Conservation (phyloP, 2,888 invertebrate species). For the Podotricha telesiphe region DNA sequence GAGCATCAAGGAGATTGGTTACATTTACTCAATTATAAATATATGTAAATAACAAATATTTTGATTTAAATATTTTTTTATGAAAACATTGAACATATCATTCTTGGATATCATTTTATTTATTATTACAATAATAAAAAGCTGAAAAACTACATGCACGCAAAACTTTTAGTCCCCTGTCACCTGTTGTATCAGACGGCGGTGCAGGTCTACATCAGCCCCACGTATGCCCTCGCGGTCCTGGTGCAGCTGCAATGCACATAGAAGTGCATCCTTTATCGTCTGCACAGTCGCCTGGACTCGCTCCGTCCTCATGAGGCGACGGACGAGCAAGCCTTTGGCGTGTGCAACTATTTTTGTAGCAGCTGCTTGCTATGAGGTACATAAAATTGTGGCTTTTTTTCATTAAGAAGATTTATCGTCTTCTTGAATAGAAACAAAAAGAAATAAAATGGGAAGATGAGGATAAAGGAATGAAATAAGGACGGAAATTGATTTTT, state of each 20-base stretch:
- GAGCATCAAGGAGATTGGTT: no score
- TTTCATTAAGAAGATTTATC: background rate
- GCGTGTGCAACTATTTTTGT: conserved; percentile 86
- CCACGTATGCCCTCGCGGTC: conserved; percentile 84
- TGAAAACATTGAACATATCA: no score
- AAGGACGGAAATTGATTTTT: background rate
- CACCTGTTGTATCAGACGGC: conserved; percentile 89
- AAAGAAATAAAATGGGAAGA: background rate
- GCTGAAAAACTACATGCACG: background rate
- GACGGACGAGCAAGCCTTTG: conserved; percentile 91
- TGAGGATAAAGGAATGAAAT: background rate
- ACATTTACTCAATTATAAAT: no score
- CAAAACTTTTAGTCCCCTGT: conserved; percentile 34
- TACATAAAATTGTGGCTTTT: conserved; percentile 62
- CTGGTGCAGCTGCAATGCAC: conserved; percentile 89
- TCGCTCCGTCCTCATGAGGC: conserved; percentile 91
- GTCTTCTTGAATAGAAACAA: no score
- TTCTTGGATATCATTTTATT: no score
- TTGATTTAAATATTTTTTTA: no score
- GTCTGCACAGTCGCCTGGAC: conserved; percentile 91
- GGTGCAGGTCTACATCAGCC: conserved; percentile 88
- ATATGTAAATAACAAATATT: no score
- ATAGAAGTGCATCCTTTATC: conserved; percentile 89
- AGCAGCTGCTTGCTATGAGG: conserved; percentile 82
- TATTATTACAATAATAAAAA: no score